Conservation (phyloP, 2,113 vertebrate genomes). For the Lipophrys pholis region DNA sequence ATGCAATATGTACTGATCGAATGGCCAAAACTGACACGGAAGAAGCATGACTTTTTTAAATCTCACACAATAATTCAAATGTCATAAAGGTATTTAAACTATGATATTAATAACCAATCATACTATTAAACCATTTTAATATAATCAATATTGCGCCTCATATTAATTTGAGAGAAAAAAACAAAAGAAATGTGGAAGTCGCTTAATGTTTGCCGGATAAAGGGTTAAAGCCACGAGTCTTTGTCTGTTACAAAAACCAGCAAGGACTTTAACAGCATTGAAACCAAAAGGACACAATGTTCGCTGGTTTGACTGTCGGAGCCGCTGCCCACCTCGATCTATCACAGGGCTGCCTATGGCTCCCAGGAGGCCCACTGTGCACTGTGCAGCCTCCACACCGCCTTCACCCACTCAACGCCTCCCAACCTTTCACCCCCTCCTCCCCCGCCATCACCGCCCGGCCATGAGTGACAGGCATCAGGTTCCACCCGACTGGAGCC, state of each 20-base stretch:
- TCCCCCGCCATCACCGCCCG: slow-evolving; percentile 40
- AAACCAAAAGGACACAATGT: slow-evolving; percentile 66
- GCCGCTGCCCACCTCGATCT: slow-evolving; percentile 69
- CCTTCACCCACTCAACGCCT: slow-evolving; percentile 11
- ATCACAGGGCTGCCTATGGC: slow-evolving; percentile 68
- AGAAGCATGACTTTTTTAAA: too few relatives aligned
- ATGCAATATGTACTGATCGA: too few relatives aligned
- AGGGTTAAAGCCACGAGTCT: slow-evolving; percentile 21
- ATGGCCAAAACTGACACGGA: too few relatives aligned
- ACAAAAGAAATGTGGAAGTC: too few relatives aligned
- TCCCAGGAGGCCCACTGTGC: slow-evolving; percentile 62
- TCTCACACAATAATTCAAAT: too few relatives aligned
- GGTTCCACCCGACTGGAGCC: slow-evolving; percentile 77
- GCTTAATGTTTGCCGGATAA: background rate
- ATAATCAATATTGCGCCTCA: too few relatives aligned
- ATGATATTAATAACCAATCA: too few relatives aligned
- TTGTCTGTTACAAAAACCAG: slow-evolving; percentile 30
- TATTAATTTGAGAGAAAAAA: too few relatives aligned
- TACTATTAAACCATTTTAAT: too few relatives aligned
- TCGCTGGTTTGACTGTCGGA: slow-evolving; percentile 49
- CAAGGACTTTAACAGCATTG: slow-evolving; percentile 36
- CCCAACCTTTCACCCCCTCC: background rate
- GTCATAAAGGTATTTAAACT: too few relatives aligned
- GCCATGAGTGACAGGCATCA: slow-evolving; percentile 82
- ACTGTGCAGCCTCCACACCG: slow-evolving; percentile 33